Base-by-base conservation (phyloP, 2,113 vertebrate genomes). In the Pionites leucogaster region DNA sequence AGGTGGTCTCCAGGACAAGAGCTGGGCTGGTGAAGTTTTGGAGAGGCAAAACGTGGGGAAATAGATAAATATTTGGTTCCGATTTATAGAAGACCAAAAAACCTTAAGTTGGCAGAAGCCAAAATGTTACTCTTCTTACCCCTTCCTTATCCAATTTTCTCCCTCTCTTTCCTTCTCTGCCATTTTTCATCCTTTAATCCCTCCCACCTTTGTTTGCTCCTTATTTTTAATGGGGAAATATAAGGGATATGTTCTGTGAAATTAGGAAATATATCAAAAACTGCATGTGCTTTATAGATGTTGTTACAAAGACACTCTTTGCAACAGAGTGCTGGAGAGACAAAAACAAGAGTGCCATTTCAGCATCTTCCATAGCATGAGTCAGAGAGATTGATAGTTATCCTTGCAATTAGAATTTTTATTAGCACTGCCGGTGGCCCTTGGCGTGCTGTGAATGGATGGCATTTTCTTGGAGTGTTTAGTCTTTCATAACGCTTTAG, bases 301-400 rank as follows among this genome's bases (percentile, higher is more conserved):
- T 78, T 80, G 81, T 81, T 76, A 79, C 46, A 84, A 93, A 87
- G 44, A 57, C 11, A 2, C 50, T 87, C 18, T 35, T 60, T 86
- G 70, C 1, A 1, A 62, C 12, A 7, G 86, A 55, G 31, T 52
- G 78, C 86, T 57, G n/a, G 75, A 79, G 78, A 91, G 68, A 88
- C 76, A 81, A 91, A 92, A 93, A 86, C 89, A 79, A 35, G 91
- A 92, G 63, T 94, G 92, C 82, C 85, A 72, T 90, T 96, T 96
- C 94, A 97, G 90, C 95, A 91, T 94, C 95, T 96, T 95, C 94
- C 80, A 77, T 88, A 60, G 86, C 72, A 82, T 84, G 82, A 94
- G 62, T 96, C 90, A 94, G 41, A 90, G 85, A 95, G 93, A 97
- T 79, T 95, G 96, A 95, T 86, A 82, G 92, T 90, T 96, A 84